A percentile compares a stretch with the other conserved stretches of the same genome.
These are phyloP conservation scores for Salvator merianae DNA, from an alignment of 2,113 vertebrate genomes.

Conservation along the genomic window DNA sequence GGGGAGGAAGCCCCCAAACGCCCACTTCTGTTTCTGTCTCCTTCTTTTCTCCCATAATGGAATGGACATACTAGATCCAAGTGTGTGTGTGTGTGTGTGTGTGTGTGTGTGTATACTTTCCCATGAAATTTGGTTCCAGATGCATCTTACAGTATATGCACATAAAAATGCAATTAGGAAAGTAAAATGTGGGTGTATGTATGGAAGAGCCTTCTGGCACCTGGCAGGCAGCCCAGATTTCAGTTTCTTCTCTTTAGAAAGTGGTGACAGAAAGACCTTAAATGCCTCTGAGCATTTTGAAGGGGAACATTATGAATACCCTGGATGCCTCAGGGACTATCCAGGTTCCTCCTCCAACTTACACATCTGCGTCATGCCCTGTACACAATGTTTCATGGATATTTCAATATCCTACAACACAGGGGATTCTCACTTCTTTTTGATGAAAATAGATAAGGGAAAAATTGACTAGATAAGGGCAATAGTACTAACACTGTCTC, in stretches of 20 bases:
- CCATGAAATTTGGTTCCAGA: not conserved
- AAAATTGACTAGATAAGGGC: not conserved
- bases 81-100: no score
- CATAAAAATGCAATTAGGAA: not conserved
- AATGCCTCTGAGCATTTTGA: not conserved
- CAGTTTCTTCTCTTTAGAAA: not conserved
- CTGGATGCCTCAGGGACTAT: not conserved
- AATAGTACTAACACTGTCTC: not conserved
- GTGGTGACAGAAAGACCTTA: not conserved
- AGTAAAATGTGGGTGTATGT: not conserved
- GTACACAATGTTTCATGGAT: not conserved
- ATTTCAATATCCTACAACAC: not conserved
- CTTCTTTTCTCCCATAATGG: no score
- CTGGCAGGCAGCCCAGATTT: not conserved
- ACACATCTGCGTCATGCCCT: no score
- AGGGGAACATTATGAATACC: not conserved
- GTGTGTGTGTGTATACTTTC: no score
- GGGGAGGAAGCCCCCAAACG: no score
- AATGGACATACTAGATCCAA: no score
- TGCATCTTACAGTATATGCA: not conserved
- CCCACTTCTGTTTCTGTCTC: no score
- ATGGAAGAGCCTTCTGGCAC: not conserved
- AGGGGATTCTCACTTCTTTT: not conserved
- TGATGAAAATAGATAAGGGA: not conserved
- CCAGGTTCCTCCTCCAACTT: not conserved